Evolutionary conservation across 2,888 invertebrate species (phyloP), one percentile per base, ranked within the genome.

Genomic region (Poecilobothrus nobilitatus): DNA sequence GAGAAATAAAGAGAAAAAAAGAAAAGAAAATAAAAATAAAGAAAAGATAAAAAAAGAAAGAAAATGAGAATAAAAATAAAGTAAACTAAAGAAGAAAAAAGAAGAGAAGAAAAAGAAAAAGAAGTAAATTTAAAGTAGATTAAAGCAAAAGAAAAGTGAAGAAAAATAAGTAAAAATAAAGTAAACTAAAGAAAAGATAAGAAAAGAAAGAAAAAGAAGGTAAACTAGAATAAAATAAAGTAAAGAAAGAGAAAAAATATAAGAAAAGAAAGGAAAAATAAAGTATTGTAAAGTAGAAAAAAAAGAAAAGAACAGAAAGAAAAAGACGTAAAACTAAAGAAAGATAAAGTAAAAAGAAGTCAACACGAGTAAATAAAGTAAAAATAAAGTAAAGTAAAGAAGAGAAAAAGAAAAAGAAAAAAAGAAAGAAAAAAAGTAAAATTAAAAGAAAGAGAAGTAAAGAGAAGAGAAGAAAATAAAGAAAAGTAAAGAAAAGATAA

Each of bases 81-180:
- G 37, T n/a, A 68, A 33, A 33, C 27, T 12, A 66, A 12, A 34
- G 66, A 65, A 15, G 37, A 66, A 44, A 53, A 20, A 21, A 18
- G n/a, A 20, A 63, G 53, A 22, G 15, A 61, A 67, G 21, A 67
- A 20, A 15, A 64, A 18, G 27, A 63, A n/a, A 27, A 64, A n/a
- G 10, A 44, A 18, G 22, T 64, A 41, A 34, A 27, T 10, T 21
- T 15, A 22, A 62, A 22, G 41, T 34, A 15, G 27, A 44, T 66
- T 22, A 37, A 66, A 63, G 66, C n/a, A 27, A 27, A 66, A 20
- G 68, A 67, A 67, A 6, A 63, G 37, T 65, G 37, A 37, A 37
- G 21, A 68, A 41, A 63, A 66, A n/a, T n/a, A n/a, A n/a, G n/a
- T n/a, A 27, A 62, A 61, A 66, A 67, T 15, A 7, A 61, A 64